Evolutionary conservation across 1,140 invertebrate species (phyloP), one percentile per base, ranked within the genome.

Genomic region (Drosophila ogumai): DNA sequence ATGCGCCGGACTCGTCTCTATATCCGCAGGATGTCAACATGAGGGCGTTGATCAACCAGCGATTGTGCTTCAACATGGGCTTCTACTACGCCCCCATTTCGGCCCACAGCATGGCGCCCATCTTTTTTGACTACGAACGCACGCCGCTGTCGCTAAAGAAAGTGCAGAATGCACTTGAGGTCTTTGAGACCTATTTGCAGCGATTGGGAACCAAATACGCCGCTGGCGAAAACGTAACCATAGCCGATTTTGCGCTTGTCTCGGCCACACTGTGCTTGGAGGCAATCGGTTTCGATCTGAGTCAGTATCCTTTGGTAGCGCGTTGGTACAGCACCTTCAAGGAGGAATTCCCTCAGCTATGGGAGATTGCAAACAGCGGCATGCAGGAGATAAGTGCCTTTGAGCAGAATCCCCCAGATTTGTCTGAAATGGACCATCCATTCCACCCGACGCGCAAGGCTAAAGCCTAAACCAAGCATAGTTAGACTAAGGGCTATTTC

Each of bases 281-380:
- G 92, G 95, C 94, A 1, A 95, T 96, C 19, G 91, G 94, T 43
- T 96, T 96, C 81, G 95, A 96, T 88, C 93, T 94, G 61, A 94
- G 93, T 50, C 87, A 93, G 52, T 96, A 95, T 87, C 90, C 93
- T 25, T 86, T 93, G 77, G 93, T 93, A 59, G 64, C 69, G 31
- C 94, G 94, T 81, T 96, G 96, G 96, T 96, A 96, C 74, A 90
- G 93, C 10, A 94, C 94, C 32, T 96, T 96, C 69, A 96, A 96
- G 87, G 79, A 78, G 9, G 94, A 95, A 71, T 93, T 95, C 92
- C 95, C 95, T 0, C 93, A 95, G 13, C 82, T 96, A 31, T 96
- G 96, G 96, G 93, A 94, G 73, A 95, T 96, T 40, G 94, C 94
- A 0, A 94, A 93, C 68, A 93, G 75, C 25, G 95, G 94, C 22